Base-by-base conservation (phyloP, 2,888 invertebrate genomes). In the Heliconius hortense region DNA sequence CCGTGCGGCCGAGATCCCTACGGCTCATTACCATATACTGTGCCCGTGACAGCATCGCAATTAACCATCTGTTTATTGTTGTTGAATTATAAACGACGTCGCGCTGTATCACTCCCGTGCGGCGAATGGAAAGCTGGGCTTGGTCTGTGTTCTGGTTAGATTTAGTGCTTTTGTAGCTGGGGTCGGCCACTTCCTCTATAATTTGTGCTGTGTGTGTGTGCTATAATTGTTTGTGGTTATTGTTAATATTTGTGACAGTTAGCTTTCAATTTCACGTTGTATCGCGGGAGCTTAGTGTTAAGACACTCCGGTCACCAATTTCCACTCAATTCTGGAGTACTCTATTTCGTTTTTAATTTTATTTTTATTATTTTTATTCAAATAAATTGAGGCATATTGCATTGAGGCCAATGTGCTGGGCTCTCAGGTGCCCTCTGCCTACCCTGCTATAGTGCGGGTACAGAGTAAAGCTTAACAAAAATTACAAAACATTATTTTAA, bases 1-100 rank as follows among this genome's bases (percentile, higher is more conserved):
- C 92, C 92, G 89, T 89, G 88, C 89, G 87, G 86, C 88, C 91
- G 89, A 92, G 93, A 92, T 91, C 91, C 91, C 89, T 87, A 88
- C 88, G 89, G 87, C 93, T 93, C 93, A 94, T 94, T 94, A 94
- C 93, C 93, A 94, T 94, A 93, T 91, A 93, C 92, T 92, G 91
- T 87, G 90, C 89, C 92, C 88, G 91, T 93, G 94, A 93, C 93
- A 93, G 93, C 92, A 88, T 87, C 87, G 94, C 93, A 94, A 94
- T 93, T 94, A 94, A 94, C 92, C 92, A 93, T 93, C 91, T 90
- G 94, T 91, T 92, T 93, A 93, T 94, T 93, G 93, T 93, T 92
- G 92, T 89, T 91, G 92, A 90, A 93, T 93, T 93, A 93, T 91
- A 92, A 91, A 91, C 90, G 89, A 87, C 90, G 88, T 89, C 86